A percentile compares a stretch with the other conserved stretches of the same genome.
These are phyloP conservation scores for Caenorhabditis tropicalis DNA, from an alignment of 1,140 invertebrate genomes.

Conservation along the genomic window DNA sequence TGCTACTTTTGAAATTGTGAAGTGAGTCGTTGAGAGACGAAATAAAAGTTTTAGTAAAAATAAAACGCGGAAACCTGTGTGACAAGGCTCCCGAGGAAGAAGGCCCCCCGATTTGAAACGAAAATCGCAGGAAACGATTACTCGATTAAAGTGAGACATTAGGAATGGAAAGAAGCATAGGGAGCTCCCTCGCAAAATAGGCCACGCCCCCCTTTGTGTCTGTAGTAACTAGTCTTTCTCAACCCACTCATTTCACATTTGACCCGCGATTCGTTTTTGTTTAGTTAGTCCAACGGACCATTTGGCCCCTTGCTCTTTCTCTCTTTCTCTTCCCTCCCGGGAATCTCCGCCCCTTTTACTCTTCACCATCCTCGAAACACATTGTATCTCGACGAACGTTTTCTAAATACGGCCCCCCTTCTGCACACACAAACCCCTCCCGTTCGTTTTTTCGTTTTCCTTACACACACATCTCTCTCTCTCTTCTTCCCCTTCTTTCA, in stretches of 20 bases:
- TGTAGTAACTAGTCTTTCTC: too few relatives aligned
- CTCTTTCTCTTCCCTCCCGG: background rate
- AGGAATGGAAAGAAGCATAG: background rate
- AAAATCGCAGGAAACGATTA: constrained; percentile 43
- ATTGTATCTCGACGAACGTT: background rate
- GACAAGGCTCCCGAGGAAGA: constrained; percentile 27
- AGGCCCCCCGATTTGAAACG: constrained; percentile 7
- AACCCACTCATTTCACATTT: background rate
- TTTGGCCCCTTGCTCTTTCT: background rate
- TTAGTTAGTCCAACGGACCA: too few relatives aligned
- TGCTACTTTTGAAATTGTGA: background rate
- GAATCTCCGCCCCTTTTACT: background rate
- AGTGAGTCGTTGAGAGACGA: background rate
- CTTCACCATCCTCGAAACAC: background rate
- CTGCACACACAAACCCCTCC: background rate
- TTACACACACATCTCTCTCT: background rate
- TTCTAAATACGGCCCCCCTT: background rate
- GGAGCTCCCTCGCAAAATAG: background rate
- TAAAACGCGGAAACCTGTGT: constrained; percentile 2
- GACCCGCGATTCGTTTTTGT: background rate
- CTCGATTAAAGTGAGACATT: constrained; percentile 43
- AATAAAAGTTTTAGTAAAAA: constrained; percentile 18
- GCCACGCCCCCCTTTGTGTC: background rate
- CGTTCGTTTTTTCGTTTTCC: background rate
- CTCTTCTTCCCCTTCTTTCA: background rate